These are phyloP conservation scores for Mercenaria mercenaria DNA, from an alignment of 1,140 invertebrate genomes.

Conservation along the genomic window DNA sequence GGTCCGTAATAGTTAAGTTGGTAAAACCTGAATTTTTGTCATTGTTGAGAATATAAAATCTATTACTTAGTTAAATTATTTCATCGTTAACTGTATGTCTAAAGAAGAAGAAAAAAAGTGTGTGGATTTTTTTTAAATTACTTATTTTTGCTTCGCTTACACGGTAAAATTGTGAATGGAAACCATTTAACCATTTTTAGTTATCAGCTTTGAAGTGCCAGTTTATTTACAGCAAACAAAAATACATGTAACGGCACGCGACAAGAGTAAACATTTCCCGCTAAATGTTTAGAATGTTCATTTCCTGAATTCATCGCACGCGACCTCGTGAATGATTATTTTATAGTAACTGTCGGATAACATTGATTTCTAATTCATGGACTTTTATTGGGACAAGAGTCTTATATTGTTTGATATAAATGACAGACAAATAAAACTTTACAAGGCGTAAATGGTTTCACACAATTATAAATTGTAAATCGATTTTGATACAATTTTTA, in stretches of 20 bases:
- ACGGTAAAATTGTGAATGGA: no score
- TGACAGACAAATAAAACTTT: conserved; percentile 31
- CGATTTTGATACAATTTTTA: conserved; percentile 57
- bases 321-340: neutral
- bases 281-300: neutral
- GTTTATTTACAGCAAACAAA: neutral
- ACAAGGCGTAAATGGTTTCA: conserved; percentile 51
- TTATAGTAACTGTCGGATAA: neutral
- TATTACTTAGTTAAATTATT: no score
- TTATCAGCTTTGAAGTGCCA: neutral
- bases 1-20: no score
- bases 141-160: no score
- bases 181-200: no score
- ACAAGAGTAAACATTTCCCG: conserved; percentile 20
- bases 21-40: no score
- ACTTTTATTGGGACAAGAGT: conserved; percentile 32
- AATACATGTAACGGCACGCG: conserved; percentile 32
- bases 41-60: no score
- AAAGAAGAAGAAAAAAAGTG: no score
- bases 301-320: conserved; percentile 17
- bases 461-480: conserved; percentile 56
- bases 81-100: no score
- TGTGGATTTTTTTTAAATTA: no score
- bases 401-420: conserved; percentile 64
- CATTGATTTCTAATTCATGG: conserved; percentile 63